Evolutionary conservation across 2,888 invertebrate species (phyloP), one percentile per base, ranked within the genome.

Genomic region (Philereme transversata): DNA sequence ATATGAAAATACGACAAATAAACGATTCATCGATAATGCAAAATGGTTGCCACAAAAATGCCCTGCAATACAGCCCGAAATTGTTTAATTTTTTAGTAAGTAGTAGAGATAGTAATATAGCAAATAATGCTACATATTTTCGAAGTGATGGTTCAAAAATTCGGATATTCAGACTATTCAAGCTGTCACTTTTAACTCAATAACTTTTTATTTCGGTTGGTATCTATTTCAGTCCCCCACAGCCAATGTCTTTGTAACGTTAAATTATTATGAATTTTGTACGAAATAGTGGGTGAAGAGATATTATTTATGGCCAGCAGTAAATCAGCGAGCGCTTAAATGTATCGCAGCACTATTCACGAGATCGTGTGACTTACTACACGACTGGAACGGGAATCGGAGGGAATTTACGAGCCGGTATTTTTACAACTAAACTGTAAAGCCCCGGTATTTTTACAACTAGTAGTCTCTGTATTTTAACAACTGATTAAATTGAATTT

Each of bases 261-360:
- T 53, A 51, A 52, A 58, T 52, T 82, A 84, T 81, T 78, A 72
- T 76, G 77, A 79, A 75, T 78, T 76, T 48, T 75, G 78, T 78
- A 75, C 75, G 76, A 75, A 76, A 81, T 79, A 79, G 77, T 80
- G 75, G 77, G 70, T 63, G 73, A 78, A 78, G 71, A 74, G 74
- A 73, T 72, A 79, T 77, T 86, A 87, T 87, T 87, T 88, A 88
- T 82, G 75, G 73, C 68, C 62, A 57, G 76, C 73, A 69, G 78
- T 88, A 87, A 86, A 87, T 87, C 87, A 83, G 68, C 64, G 67
- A 65, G 38, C 64, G 78, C 77, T 81, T 79, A 82, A 86, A 84
- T 83, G 82, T 86, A 83, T 82, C 79, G 82, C 73, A 69, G 72
- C 48, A 51, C 51, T 58, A 58, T 62, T 62, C 51, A 54, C 60